These are phyloP conservation scores for Morpho achilles DNA, from an alignment of 2,888 invertebrate species.

Conservation along the genomic window DNA sequence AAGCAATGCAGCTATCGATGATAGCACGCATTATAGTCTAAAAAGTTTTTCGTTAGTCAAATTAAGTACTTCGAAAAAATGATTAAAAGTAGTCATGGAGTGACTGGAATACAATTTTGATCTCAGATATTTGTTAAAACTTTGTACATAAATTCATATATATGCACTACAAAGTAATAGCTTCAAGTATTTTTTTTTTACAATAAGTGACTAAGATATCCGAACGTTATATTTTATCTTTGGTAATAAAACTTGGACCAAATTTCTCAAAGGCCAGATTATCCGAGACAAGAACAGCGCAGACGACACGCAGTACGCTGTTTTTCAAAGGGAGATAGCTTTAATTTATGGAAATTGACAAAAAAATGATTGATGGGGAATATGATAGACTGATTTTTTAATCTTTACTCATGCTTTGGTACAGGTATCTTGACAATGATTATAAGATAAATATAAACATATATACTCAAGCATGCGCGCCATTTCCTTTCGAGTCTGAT, in stretches of 20 bases:
- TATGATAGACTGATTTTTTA: constrained; percentile 72
- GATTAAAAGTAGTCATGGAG: constrained; percentile 7
- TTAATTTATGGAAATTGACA: constrained; percentile 68
- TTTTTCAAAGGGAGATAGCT: constrained; percentile 64
- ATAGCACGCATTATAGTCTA: no score
- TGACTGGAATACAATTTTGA: constrained; percentile 58
- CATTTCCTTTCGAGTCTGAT: constrained; percentile 14
- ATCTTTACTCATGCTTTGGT: constrained; percentile 68
- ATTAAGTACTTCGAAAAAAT: background rate
- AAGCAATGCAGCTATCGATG: no score
- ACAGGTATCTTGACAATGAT: constrained; percentile 67
- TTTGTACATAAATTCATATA: constrained; percentile 50
- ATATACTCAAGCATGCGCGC: constrained; percentile 28
- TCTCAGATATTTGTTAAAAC: constrained; percentile 68
- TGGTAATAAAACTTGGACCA: constrained; percentile 54
- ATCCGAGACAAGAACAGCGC: constrained; percentile 38
- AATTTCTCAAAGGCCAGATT: constrained; percentile 51
- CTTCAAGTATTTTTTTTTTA: constrained; percentile 33
- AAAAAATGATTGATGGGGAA: constrained; percentile 50
- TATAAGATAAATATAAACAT: constrained; percentile 39
- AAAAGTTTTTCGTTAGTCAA: no score
- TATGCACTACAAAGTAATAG: constrained; percentile 43
- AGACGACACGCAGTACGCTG: constrained; percentile 40
- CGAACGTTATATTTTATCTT: constrained; percentile 18
- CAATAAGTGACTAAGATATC: constrained; percentile 11